Evolutionary conservation across 2,888 invertebrate genomes (phyloP).

Genomic region (Cantharis rustica): DNA sequence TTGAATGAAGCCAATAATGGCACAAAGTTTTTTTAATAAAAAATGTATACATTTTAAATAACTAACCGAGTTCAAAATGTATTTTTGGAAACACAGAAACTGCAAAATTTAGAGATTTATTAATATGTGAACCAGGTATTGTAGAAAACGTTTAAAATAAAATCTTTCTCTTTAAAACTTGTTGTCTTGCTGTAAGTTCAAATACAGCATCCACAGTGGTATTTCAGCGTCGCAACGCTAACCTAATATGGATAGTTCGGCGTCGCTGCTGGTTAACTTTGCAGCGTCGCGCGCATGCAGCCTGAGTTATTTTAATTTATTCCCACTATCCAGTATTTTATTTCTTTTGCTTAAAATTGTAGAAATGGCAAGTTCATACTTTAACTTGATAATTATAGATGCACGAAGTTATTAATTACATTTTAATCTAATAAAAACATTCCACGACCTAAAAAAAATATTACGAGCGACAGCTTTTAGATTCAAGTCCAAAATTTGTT

Average conservation of each 20-base stretch:
- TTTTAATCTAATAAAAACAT: not conserved
- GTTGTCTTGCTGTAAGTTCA: slow-evolving; percentile 1
- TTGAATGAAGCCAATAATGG: not conserved
- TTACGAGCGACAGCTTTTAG: not conserved
- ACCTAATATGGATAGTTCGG: slow-evolving; percentile 30
- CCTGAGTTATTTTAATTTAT: slow-evolving; percentile 22
- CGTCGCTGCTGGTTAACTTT: slow-evolving; percentile 21
- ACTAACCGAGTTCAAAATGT: not conserved
- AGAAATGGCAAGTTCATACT: slow-evolving; percentile 11
- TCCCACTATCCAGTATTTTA: slow-evolving; percentile 18
- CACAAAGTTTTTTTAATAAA: not conserved
- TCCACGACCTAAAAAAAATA: not conserved
- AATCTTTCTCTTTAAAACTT: not conserved
- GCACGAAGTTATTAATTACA: not conserved
- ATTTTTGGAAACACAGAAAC: not conserved
- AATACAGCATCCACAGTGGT: slow-evolving; percentile 1
- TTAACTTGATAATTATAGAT: not conserved
- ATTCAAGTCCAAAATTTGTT: not conserved
- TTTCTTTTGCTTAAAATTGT: slow-evolving; percentile 10
- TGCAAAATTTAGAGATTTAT: not conserved
- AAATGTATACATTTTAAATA: not conserved
- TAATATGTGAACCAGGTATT: not conserved
- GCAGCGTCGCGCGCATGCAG: slow-evolving; percentile 24
- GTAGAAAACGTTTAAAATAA: not conserved
- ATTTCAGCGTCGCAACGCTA: slow-evolving; percentile 24